Percentiles rank a stretch among this genome's conserved stretches.
Evolutionary conservation across 2,113 vertebrate genomes (phyloP).

Genomic region (Gobius niger): DNA sequence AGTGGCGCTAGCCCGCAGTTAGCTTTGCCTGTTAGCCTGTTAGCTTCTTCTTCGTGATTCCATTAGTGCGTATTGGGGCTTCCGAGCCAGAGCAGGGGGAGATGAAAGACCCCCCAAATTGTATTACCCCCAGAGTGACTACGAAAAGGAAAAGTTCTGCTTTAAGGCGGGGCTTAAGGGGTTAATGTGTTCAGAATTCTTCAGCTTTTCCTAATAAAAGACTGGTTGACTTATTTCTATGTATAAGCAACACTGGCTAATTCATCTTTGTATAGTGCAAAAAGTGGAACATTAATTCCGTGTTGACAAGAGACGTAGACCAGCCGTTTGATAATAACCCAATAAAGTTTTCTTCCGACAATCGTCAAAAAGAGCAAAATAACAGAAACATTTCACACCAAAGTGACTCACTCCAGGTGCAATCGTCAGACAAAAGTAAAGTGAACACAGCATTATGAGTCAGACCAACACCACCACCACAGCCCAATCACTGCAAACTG

Average conservation of each 20-base stretch:
- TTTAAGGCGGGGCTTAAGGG: too few species aligned
- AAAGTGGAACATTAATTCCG: not conserved
- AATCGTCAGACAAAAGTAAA: not conserved
- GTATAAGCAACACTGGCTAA: not conserved
- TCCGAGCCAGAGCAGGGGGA: too few species aligned
- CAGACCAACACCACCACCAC: slow-evolving; percentile 29
- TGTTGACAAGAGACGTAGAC: not conserved
- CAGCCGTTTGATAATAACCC: not conserved
- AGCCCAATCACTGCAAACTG: slow-evolving; percentile 46
- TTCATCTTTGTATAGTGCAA: not conserved
- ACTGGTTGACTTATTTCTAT: not conserved
- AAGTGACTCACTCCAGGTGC: not conserved
- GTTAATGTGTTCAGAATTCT: too few species aligned
- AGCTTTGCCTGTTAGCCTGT: too few species aligned
- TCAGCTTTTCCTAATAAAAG: too few species aligned
- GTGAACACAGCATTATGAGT: slow-evolving; percentile 6
- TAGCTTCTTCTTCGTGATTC: too few species aligned
- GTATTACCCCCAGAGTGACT: too few species aligned
- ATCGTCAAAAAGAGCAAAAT: not conserved
- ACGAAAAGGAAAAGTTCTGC: too few species aligned
- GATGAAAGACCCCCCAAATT: too few species aligned
- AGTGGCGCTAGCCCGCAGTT: too few species aligned
- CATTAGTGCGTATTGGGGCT: too few species aligned
- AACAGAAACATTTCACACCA: slow-evolving; percentile 19
- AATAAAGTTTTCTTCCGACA: not conserved